These are phyloP conservation scores for Sceloporus undulatus DNA, from an alignment of 2,113 vertebrate genomes.

Conservation along the genomic window DNA sequence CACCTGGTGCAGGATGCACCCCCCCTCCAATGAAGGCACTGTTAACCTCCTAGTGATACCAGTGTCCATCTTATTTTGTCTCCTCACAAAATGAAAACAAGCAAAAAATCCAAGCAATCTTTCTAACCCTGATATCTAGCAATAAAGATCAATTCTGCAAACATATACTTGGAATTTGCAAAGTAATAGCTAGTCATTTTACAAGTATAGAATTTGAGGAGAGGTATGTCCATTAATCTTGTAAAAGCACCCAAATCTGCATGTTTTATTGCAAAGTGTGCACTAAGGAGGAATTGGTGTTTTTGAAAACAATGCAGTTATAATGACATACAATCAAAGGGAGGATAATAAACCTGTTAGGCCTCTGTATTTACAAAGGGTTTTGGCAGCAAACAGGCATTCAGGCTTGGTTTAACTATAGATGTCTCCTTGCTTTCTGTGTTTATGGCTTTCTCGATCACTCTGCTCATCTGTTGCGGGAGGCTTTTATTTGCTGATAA, in stretches of 20 bases:
- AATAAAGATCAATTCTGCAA: not conserved
- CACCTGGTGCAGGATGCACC: no score
- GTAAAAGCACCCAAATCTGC: conserved; percentile 58
- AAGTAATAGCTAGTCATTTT: conserved; percentile 23
- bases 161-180: not conserved
- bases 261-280: conserved; percentile 62
- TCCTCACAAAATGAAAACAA: not conserved
- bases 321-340: conserved; percentile 70
- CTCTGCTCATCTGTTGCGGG: conserved; percentile 62
- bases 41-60: no score
- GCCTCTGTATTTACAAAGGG: conserved; percentile 63
- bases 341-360: conserved; percentile 66
- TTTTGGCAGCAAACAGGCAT: conserved; percentile 56
- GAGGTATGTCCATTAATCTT: conserved; percentile 64
- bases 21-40: no score
- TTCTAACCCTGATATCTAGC: not conserved
- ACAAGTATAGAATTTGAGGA: conserved; percentile 43
- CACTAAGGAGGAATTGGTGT: conserved; percentile 58
- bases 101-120: no score
- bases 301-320: conserved; percentile 71
- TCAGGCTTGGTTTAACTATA: conserved; percentile 67
- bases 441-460: conserved; percentile 75
- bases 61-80: not conserved
- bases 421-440: conserved; percentile 52
- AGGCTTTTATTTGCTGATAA: conserved; percentile 75